Conservation (phyloP, 2,113 vertebrate species). For the Chlorocebus sabaeus region DNA sequence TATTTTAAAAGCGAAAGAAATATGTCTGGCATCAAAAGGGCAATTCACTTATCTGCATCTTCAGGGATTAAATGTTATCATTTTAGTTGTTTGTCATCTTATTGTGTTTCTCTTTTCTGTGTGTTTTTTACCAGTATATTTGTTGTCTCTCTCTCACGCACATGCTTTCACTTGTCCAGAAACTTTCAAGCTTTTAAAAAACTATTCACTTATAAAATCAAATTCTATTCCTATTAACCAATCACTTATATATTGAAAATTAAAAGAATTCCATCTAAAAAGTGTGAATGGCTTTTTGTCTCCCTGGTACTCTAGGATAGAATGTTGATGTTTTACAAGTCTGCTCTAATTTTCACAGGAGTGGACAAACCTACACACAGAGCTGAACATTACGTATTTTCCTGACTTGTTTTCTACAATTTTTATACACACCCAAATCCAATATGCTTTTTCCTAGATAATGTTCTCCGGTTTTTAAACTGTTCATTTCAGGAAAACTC, state of each 20-base stretch:
- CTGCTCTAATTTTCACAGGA: background rate
- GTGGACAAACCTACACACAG: background rate
- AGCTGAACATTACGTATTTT: background rate
- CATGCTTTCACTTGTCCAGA: background rate
- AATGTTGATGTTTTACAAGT: background rate
- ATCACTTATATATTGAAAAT: slow-evolving; percentile 10
- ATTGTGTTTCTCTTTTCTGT: background rate
- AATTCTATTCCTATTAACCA: background rate
- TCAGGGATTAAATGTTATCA: background rate
- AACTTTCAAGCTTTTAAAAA: slow-evolving; percentile 4
- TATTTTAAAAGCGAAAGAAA: background rate
- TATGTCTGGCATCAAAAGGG: background rate
- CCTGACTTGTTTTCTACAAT: background rate
- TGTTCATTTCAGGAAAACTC: background rate
- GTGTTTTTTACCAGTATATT: background rate
- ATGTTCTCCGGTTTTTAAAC: background rate
- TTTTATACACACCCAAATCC: background rate
- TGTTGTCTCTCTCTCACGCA: background rate
- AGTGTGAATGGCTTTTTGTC: background rate
- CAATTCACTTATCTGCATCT: background rate
- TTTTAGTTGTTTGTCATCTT: slow-evolving; percentile 9
- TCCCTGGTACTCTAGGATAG: background rate
- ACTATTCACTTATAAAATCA: background rate
- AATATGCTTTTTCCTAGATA: background rate
- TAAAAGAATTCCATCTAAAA: background rate